Evolutionary conservation across 2,797 vertebrate genomes (phyloP).

Genomic region (Rhinella marina): DNA sequence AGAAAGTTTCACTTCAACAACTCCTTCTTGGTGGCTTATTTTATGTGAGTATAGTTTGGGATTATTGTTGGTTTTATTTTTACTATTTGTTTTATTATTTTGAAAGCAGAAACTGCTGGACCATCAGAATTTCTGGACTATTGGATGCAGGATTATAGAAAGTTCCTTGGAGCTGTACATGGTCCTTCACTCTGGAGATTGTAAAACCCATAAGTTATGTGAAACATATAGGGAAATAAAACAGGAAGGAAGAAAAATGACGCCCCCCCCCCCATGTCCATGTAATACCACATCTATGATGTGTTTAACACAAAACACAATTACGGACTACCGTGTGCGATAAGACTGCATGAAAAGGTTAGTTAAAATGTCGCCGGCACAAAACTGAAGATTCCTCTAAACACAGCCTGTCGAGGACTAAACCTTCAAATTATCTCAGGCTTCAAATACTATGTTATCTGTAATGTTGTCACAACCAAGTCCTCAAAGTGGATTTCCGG

Average conservation of each 20-base stretch:
- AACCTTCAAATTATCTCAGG: slow-evolving; percentile 56
- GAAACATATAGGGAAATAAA: background rate
- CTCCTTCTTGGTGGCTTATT: too few relatives aligned
- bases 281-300: background rate
- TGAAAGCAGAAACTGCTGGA: background rate
- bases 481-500: slow-evolving; percentile 61
- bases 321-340: slow-evolving; percentile 2
- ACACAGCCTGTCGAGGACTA: slow-evolving; percentile 37
- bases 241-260: background rate
- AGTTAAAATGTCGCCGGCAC: slow-evolving; percentile 28
- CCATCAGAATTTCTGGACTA: background rate
- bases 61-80: too few relatives aligned
- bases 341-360: slow-evolving; percentile 34
- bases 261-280: background rate
- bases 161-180: too few relatives aligned
- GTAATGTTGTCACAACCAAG: slow-evolving; percentile 58
- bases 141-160: background rate
- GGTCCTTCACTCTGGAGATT: too few relatives aligned
- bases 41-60: too few relatives aligned
- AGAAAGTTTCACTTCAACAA: too few relatives aligned
- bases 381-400: slow-evolving; percentile 28
- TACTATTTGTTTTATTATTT: too few relatives aligned
- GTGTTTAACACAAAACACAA: slow-evolving; percentile 23
- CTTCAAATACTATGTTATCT: slow-evolving; percentile 62
- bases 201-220: background rate